Base-by-base conservation (phyloP, 2,797 vertebrate genomes). In the Leptatherina wallacei region DNA sequence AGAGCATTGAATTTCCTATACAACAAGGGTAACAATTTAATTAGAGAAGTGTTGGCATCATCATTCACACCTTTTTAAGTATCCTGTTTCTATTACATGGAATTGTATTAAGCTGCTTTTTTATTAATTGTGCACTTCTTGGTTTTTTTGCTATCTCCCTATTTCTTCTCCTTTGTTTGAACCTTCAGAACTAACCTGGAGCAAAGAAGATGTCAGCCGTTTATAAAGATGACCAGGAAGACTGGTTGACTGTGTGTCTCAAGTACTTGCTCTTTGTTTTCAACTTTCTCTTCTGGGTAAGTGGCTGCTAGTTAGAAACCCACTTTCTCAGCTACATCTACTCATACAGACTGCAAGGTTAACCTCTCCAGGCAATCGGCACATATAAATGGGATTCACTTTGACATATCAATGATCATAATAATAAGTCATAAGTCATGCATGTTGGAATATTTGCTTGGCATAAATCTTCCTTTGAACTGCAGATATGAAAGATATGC, bases 261-360 rank as follows among this genome's bases (percentile, higher is more conserved):
- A 97, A 97, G 85, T 96, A 96, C 78, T 88, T 97, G 47, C 95
- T 97, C 35, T 96, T 97, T 73, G 67, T 96, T 60, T 97, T 97
- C 86, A 97, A 97, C 90, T 96, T 97, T 82, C 93, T 97, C 78
- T 97, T 97, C 85, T 97, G 96, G 96, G 96, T 97, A 88, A 96
- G 95, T 94, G 20, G 3, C 44, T 52, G 29, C 61, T 20, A 57
- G 51, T 54, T 67, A 29, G 13, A 20, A 16, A 12, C 33, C 16
- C 13, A 18, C 16, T 35, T 69, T n/a, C 51, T 5, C 36, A 66
- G 20, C 20, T 4, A 30, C 6, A 1, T 52, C 5, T 40, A 29
- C 27, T 64, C 9, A 22, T 6, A 18, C 7, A 8, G 38, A 29
- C 14, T 30, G 6, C 18, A 32, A 20, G 12, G 62, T 61, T 9